These are phyloP conservation scores for Mellivora capensis DNA, from an alignment of 2,113 vertebrate species.

Conservation along the genomic window DNA sequence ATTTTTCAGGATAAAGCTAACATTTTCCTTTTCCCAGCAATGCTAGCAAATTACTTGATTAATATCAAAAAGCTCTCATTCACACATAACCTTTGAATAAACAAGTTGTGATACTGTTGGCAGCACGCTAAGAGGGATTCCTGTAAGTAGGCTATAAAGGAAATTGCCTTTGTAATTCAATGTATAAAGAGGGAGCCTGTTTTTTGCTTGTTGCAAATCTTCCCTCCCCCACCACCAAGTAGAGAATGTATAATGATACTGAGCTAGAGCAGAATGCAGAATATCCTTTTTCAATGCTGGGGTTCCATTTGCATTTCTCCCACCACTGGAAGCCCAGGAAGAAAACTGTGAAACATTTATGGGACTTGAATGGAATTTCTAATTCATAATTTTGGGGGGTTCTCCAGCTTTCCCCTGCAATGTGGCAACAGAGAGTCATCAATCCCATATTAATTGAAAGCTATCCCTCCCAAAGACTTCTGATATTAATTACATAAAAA, in stretches of 20 bases:
- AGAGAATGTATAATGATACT: conserved; percentile 35
- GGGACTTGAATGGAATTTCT: conserved; percentile 6
- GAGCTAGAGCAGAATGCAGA: background rate
- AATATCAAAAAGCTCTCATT: conserved; percentile 71
- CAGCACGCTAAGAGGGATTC: conserved; percentile 64
- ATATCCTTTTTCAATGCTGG: background rate
- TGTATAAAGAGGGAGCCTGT: conserved; percentile 17
- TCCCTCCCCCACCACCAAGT: background rate
- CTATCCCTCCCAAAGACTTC: background rate
- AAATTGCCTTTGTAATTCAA: conserved; percentile 76
- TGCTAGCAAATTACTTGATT: conserved; percentile 63
- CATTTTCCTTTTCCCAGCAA: conserved; percentile 70
- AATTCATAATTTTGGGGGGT: conserved; percentile 24
- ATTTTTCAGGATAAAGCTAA: conserved; percentile 63
- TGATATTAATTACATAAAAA: background rate
- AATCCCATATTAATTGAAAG: background rate
- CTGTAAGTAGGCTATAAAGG: conserved; percentile 69
- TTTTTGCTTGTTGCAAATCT: conserved; percentile 30
- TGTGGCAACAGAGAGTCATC: background rate
- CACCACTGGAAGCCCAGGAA: background rate
- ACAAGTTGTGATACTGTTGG: conserved; percentile 72
- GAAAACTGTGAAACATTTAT: conserved; percentile 41
- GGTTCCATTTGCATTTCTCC: conserved; percentile 3
- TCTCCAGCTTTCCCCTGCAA: background rate
- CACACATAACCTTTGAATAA: conserved; percentile 73